A percentile compares a stretch with the other conserved stretches of the same genome.
phyloP scores from a whole-genome alignment of 2,113 vertebrate species.

The Poecile atricapillus region DNA sequence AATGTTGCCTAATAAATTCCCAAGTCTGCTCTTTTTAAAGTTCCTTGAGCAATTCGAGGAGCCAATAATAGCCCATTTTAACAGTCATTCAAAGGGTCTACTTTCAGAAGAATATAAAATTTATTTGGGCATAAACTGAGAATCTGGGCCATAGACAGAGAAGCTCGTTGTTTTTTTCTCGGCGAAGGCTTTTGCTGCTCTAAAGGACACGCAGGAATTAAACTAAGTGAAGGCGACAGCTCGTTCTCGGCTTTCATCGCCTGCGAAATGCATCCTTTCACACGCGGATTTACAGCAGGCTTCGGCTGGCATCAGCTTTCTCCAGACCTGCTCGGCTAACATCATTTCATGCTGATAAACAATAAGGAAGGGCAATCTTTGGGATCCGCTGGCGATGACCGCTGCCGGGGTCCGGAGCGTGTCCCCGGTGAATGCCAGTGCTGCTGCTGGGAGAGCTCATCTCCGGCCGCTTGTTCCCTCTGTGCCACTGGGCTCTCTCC shows the following conservation, averaged over 20 bases:
- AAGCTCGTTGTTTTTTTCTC: background rate
- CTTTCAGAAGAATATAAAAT: background rate
- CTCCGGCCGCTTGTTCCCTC: background rate
- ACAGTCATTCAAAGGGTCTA: background rate
- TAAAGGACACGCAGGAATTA: background rate
- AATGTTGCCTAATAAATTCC: background rate
- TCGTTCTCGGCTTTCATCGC: background rate
- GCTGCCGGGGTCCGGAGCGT: background rate
- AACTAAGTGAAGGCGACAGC: background rate
- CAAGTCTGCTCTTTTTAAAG: background rate
- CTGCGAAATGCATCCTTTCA: background rate
- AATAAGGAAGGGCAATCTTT: background rate
- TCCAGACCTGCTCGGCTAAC: background rate
- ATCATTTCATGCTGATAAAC: background rate
- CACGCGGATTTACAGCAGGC: background rate
- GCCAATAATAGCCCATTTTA: background rate
- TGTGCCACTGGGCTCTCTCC: background rate
- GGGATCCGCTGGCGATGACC: background rate
- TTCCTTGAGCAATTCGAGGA: background rate
- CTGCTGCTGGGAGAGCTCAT: background rate
- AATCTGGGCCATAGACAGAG: background rate
- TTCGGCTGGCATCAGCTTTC: background rate
- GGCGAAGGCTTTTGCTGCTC: background rate
- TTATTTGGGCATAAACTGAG: background rate
- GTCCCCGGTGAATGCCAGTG: background rate